Base-by-base conservation (phyloP, 2,797 vertebrate species). In the Clarias laeviceps region DNA sequence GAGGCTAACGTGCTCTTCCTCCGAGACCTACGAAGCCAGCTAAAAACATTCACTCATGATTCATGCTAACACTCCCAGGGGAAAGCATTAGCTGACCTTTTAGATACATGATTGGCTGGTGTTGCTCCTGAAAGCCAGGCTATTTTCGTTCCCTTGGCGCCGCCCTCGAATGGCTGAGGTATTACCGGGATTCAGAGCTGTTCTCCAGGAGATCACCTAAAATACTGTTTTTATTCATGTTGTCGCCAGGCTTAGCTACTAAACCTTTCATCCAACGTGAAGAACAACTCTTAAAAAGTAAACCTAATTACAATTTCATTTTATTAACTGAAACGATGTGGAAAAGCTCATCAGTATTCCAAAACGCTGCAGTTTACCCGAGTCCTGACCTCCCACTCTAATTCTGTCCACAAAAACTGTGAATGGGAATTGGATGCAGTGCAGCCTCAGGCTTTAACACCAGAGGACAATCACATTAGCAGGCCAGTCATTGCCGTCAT, bases 401-500 rank as follows among this genome's bases (percentile, higher is more conserved):
- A 78, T 69, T 40, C 24, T 50, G n/a, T 72, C 54, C 59, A 72
- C 62, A 70, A 61, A 81, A 56, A 8, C 50, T 45, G 29, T 64
- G 62, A 83, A 66, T 80, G 64, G 32, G 45, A 68, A 69, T 72
- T 69, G 40, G 59, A 73, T 77, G 40, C 18, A 78, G 78, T 15
- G 24, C 72, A 4, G 34, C 73, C 82, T 68, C 45, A 1, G 82
- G 82, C 66, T 80, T 37, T 79, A 61, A 84, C 68, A 82, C 72
- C 80, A 83, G 50, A 82, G 78, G 17, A 87, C 81, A 66, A 83
- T 85, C 88, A 65, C 85, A 85, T 88, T 81, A 87, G 66, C 84
- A 86, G 84, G 64, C 59, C 34, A 78, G 84, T 66, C 65, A 57
- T 69, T 80, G 2, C 37, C 7, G 3, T 62, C 70, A 72, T 77